Evolutionary conservation across 2,113 vertebrate genomes (phyloP), one percentile per base, ranked within the genome.

Genomic region (Aspiorhynchus laticeps): DNA sequence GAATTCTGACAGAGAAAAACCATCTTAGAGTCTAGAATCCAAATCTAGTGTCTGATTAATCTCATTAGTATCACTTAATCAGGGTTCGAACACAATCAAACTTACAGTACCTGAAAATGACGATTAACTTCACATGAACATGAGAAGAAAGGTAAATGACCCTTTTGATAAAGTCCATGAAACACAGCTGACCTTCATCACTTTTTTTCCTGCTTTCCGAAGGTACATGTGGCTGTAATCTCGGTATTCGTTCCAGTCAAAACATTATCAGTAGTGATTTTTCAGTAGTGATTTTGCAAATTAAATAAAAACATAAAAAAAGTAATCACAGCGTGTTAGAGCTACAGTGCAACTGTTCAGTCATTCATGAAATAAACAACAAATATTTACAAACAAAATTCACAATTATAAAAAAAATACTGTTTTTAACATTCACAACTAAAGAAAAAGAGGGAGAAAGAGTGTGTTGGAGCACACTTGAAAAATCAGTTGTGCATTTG

Each of bases 361-460:
- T 92, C 88, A 87, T 87, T 88, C 63, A 82, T 86, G 86, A 91
- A 89, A 90, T 65, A 24, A 90, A 92, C 85, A 87, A 91, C 84
- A 92, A 91, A 91, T 89, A 94, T 94, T 91, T 91, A 94, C 92
- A 94, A 85, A 88, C 86, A 51, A 79, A 85, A 78, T 10, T 81
- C 78, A 87, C 41, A 81, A 46, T 10, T 51, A 36, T 74, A 73
- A 80, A 69, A 67, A 89, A 85, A 86, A 71, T 28, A 51, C 80
- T 84, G 26, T 74, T 88, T 33, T 92, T 80, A 86, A 91, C 91
- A 89, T 88, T 92, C 90, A 90, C 90, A 89, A 91, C 85, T 85
- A 91, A 89, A 89, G 78, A 91, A 33, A 6, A 80, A 14, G 67
- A 89, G 87, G 28, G 82, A 65, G 59, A 83, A 38, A 26, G 79